Base-by-base conservation (phyloP, 2,797 vertebrate genomes). In the Pseudopleuronectes americanus region DNA sequence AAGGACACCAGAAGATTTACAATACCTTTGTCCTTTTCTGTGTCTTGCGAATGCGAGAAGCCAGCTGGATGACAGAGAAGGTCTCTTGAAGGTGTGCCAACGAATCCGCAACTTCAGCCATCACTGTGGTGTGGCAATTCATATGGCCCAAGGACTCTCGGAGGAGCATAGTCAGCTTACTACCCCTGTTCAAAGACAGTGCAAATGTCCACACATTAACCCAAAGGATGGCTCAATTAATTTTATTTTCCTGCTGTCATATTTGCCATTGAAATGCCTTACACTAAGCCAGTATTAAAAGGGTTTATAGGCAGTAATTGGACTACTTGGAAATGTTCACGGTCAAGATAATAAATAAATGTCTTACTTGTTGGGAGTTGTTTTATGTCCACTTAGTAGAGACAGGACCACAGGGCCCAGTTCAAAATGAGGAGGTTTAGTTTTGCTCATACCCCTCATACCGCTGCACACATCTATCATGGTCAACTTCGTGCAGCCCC, bases 391-490 rank as follows among this genome's bases (percentile, higher is more conserved):
- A 21, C 96, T 97, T 57, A 99, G 96, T 0, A 99, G 94, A 79
- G 96, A 95, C 3, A 97, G 90, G 80, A 99, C 96, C 76, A 97
- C 93, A 1, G 96, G 95, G 45, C 97, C 97, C 87, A 99, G 92
- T 0, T 98, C 97, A 4, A 96, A 94, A 81, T 96, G 90, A 0
- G 96, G 97, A 33, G 96, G 93, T 57, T 95, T 96, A 0, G 94
- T 90, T 82, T 91, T 93, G 73, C 89, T 94, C 83, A 95, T 94
- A 6, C 92, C 95, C 76, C 96, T 97, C 74, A 96, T 95, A 8
- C 98, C 97, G 74, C 95, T 96, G 28, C 97, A 97, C 38, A 99
- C 94, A 73, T 99, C 97, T 74, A 99, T 98, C 85, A 99, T 95
- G 85, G 97, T 98, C 85, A 99, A 88, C 81, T 96, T 97, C 68